Base-by-base conservation (phyloP, 1,140 invertebrate species). In the Formica selysi region DNA sequence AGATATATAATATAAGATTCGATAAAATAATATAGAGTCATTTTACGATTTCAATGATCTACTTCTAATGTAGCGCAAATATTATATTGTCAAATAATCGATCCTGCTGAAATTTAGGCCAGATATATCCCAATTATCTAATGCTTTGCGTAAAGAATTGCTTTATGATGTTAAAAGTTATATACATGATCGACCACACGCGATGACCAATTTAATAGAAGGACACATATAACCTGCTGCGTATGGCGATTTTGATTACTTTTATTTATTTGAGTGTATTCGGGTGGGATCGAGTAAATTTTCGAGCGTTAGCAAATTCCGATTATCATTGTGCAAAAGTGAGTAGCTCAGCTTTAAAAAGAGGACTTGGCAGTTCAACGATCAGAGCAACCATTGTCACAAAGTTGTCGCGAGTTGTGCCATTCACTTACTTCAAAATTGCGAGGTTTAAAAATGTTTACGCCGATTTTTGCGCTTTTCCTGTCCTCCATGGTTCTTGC, bases 231-330 rank as follows among this genome's bases (percentile, higher is more conserved):
- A 41, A 48, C 3, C 5, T 41, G 78, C n/a, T 73, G 44, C 32
- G 51, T 44, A 61, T 26, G 0, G 26, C 29, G 8, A 74, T 71
- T 62, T 64, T 44, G 22, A 85, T 54, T n/a, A 2, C 36, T 54
- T 62, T 38, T 32, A 19, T 36, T 61, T 32, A n/a, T 41, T 80
- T 48, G 26, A 22, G 13, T 54, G 16, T 81, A 78, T 13, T 48
- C 19, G 2, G 13, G 57, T 36, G 59, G 32, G 13, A 36, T 44
- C n/a, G 48, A 44, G 16, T 19, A 54, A 78, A 61, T 67, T 36
- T n/a, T 26, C 57, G 44, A 62, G 8, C 11, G 61, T 62, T 70
- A 36, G 71, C 76, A 64, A 86, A 89, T 86, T 86, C 59, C 87
- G 26, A 57, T 38, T 36, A 11, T 13, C n/a, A 48, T 32, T 38